Evolutionary conservation across 2,797 vertebrate species (phyloP).

Genomic region (Coracias cyanogaster): DNA sequence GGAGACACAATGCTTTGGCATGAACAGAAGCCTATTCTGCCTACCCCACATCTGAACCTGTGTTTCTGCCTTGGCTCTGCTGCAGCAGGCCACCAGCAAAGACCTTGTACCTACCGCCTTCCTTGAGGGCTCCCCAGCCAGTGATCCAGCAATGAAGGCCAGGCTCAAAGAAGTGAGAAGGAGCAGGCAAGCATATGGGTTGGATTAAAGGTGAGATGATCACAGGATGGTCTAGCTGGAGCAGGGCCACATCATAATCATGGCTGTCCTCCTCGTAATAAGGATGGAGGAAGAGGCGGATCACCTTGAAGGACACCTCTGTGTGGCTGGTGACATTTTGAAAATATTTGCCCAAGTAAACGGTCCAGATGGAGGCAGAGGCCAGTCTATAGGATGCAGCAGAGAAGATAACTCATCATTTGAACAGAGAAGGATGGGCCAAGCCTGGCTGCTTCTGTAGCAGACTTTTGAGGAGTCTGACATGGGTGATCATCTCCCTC

Average conservation of each 20-base stretch:
- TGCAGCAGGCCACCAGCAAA: neutral
- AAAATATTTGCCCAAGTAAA: slow-evolving; percentile 88
- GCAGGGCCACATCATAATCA: slow-evolving; percentile 92
- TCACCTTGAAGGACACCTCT: slow-evolving; percentile 88
- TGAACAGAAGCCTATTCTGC: neutral
- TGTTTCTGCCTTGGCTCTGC: neutral
- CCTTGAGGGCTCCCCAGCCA: slow-evolving; percentile 89
- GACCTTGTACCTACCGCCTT: slow-evolving; percentile 82
- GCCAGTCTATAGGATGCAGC: slow-evolving; percentile 76
- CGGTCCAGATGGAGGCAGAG: slow-evolving; percentile 87
- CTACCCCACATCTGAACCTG: neutral
- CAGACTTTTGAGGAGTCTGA: neutral
- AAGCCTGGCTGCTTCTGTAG: neutral
- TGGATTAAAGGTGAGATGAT: slow-evolving; percentile 76
- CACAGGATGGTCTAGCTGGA: slow-evolving; percentile 87
- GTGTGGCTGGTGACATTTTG: slow-evolving; percentile 80
- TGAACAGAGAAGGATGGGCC: neutral
- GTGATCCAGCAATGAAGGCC: slow-evolving; percentile 93
- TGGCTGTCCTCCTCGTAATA: slow-evolving; percentile 90
- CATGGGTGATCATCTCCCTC: neutral
- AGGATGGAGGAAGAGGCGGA: slow-evolving; percentile 86
- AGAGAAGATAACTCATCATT: neutral
- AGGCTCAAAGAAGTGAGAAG: slow-evolving; percentile 87
- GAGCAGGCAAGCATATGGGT: slow-evolving; percentile 89
- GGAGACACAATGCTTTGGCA: neutral